These are phyloP conservation scores for Syrmaticus mikado DNA, from an alignment of 2,113 vertebrate genomes.

Conservation along the genomic window DNA sequence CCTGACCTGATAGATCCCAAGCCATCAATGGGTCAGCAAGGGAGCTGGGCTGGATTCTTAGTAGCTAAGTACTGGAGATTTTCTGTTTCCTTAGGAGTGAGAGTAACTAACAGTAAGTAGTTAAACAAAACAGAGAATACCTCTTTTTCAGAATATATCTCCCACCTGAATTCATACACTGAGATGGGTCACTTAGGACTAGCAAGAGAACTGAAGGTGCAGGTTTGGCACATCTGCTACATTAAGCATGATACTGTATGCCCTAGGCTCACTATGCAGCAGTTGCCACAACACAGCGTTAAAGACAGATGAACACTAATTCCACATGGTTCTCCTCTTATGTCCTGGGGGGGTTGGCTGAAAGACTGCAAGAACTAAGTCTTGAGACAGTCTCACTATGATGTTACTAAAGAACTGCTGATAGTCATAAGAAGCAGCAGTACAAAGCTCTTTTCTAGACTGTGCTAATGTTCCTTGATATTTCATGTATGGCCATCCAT, in stretches of 20 bases:
- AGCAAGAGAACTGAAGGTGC: neutral
- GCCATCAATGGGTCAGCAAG: neutral
- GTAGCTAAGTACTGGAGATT: neutral
- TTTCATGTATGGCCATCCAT: neutral
- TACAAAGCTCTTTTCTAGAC: neutral
- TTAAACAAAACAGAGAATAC: neutral
- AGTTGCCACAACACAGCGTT: accelerated
- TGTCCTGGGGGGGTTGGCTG: neutral
- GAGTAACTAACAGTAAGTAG: neutral
- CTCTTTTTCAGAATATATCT: neutral
- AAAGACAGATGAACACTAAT: neutral
- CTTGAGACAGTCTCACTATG: accelerated
- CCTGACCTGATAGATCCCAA: neutral
- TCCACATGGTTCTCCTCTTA: neutral
- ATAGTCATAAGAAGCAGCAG: neutral
- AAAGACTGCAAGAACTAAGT: neutral
- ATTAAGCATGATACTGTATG: neutral
- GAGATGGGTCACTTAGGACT: neutral
- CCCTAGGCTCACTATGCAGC: neutral
- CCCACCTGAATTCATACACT: neutral
- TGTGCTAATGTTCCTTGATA: neutral
- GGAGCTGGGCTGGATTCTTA: neutral
- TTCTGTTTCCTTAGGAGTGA: neutral
- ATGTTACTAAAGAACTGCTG: neutral
- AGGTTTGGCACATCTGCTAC: neutral